Percentiles rank a stretch among this genome's conserved stretches.
Conservation (phyloP, 1,140 invertebrate genomes). For the Potamilus streckersoni region DNA sequence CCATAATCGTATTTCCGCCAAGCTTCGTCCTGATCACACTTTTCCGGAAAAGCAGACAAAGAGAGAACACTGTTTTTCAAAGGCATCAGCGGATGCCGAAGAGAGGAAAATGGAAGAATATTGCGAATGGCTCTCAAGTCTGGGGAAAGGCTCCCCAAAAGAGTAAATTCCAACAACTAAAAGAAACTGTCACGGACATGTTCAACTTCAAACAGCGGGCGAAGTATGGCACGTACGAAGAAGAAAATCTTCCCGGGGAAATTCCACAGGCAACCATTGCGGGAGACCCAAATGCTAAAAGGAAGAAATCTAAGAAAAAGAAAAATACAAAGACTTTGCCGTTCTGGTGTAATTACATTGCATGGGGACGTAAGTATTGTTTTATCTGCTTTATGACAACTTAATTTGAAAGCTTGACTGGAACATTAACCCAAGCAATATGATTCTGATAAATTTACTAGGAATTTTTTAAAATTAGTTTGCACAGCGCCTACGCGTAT, state of each 20-base stretch:
- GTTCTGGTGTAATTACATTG: conserved; percentile 51
- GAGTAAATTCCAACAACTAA: conserved; percentile 4
- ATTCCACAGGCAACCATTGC: conserved; percentile 19
- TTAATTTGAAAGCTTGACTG: too few species aligned
- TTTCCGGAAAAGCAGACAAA: conserved; percentile 64
- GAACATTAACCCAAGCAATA: too few species aligned
- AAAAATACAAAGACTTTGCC: conserved; percentile 51
- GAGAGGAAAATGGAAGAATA: conserved; percentile 25
- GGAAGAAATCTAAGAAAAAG: conserved; percentile 28
- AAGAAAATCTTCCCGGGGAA: conserved; percentile 9
- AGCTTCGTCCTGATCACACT: conserved; percentile 69
- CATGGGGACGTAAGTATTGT: conserved; percentile 37
- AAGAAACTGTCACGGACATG: conserved; percentile 3
- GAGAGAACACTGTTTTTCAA: conserved; percentile 15
- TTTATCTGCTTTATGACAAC: too few species aligned
- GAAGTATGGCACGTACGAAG: background rate
- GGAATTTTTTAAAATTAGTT: too few species aligned
- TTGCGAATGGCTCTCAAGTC: conserved; percentile 15
- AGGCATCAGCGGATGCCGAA: conserved; percentile 16
- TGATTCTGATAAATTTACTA: too few species aligned
- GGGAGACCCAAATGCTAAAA: conserved; percentile 17
- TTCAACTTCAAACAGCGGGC: too few species aligned
- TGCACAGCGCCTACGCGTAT: too few species aligned
- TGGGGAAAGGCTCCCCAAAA: conserved; percentile 12
- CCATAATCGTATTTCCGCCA: conserved; percentile 68